Evolutionary conservation across 2,797 vertebrate genomes (phyloP).

Genomic region (Lepidocolaptes lacrymiger): DNA sequence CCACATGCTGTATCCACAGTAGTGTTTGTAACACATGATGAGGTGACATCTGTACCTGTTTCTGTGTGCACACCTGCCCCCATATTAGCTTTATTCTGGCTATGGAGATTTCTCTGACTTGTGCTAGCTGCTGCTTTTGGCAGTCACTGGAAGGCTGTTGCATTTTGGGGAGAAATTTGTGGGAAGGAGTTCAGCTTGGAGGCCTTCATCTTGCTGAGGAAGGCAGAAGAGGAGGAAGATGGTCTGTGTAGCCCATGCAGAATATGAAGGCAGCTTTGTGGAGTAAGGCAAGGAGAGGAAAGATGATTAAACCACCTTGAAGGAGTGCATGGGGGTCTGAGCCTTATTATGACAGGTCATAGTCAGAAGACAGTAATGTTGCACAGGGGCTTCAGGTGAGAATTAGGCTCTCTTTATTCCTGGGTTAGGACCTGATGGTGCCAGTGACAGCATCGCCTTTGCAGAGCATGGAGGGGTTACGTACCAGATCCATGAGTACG

Average conservation of each 20-base stretch:
- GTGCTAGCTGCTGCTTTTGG: background rate
- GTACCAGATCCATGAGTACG: background rate
- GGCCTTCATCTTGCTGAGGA: background rate
- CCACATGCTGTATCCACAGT: accelerated
- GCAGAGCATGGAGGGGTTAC: background rate
- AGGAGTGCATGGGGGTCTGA: background rate
- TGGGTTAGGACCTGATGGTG: background rate
- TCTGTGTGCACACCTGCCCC: background rate
- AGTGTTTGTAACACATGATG: background rate
- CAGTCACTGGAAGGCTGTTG: background rate
- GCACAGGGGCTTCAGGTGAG: background rate
- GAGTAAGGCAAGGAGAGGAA: background rate
- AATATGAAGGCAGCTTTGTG: background rate
- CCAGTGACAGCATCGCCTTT: background rate
- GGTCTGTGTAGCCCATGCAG: background rate
- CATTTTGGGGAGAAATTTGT: background rate
- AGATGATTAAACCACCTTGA: background rate
- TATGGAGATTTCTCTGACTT: background rate
- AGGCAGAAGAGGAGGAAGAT: background rate
- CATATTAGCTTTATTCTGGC: background rate
- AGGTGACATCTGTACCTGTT: background rate
- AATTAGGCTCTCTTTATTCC: background rate
- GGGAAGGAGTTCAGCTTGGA: background rate
- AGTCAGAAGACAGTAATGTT: background rate
- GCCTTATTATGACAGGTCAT: background rate